Evolutionary conservation across 2,113 vertebrate genomes (phyloP), one percentile per base, ranked within the genome.

Genomic region (Lampris megalopsis): DNA sequence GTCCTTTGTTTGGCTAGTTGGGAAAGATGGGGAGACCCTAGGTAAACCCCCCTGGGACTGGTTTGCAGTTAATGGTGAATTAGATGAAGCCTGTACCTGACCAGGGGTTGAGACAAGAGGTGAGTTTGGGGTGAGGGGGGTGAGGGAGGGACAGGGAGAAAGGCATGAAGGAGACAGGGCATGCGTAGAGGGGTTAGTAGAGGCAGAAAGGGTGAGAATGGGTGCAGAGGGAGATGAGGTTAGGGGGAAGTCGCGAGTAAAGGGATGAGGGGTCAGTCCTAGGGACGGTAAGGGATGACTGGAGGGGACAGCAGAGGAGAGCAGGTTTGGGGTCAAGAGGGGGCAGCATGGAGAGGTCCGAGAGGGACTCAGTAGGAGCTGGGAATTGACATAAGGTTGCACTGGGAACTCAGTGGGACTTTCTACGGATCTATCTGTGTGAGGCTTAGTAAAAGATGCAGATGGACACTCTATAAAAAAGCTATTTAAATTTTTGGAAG

Each of bases 311-410:
- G 58, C 36, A 1, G 73, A 68, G 24, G 82, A 61, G 38, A 52
- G 57, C 13, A 48, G 75, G 57, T 49, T 70, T 0, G 68, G 56
- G 5, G 43, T 48, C 5, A 50, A 11, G 35, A 38, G 54, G 37
- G 63, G 63, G 6, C 24, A 49, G 4, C 62, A 64, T 0, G 75
- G 71, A 7, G 69, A 79, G 10, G 79, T 65, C 40, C 45, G 77
- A 56, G 67, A 48, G 43, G 86, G 89, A 49, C 84, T 90, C 50
- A 77, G 9, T n/a, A 77, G 72, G 37, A 88, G 59, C 77, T 82
- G 81, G 37, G 87, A 37, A 7, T 1, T 13, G 53, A 66, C 59
- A 0, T 38, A 1, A 9, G 10, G 71, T 1, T 1, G 9, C 9
- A 4, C 47, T 4, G 24, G 43, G 61, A 24, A 48, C n/a, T 35